phyloP scores from a whole-genome alignment of 2,888 invertebrate species.

The Xylota segnis region DNA sequence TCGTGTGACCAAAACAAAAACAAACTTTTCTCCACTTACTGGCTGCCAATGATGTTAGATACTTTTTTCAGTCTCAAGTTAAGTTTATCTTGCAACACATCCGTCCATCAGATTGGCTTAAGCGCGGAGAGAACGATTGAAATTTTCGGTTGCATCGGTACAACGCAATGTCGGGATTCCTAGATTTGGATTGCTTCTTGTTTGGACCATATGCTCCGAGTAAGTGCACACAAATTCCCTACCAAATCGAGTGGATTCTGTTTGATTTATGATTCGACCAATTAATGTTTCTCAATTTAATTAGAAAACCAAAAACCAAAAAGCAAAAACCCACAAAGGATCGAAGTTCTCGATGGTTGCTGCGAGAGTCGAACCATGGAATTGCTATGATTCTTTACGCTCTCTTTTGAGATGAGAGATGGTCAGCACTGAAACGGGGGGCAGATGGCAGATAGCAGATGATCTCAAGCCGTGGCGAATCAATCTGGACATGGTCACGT shows the following conservation, averaged over 20 bases:
- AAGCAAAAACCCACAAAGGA: constrained; percentile 9
- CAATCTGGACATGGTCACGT: constrained; percentile 74
- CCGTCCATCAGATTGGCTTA: constrained; percentile 1
- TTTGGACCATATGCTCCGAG: constrained; percentile 18
- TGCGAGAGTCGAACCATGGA: constrained; percentile 11
- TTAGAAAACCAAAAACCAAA: constrained; percentile 28
- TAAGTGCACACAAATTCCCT: constrained; percentile 38
- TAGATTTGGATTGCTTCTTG: constrained; percentile 42
- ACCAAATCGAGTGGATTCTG: constrained; percentile 36
- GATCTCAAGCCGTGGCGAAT: constrained; percentile 55
- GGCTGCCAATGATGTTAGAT: neutral
- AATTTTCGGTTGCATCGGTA: constrained; percentile 9
- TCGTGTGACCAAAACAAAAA: constrained; percentile 15
- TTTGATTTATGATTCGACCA: constrained; percentile 71
- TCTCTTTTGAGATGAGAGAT: constrained; percentile 42
- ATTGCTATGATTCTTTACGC: constrained; percentile 42
- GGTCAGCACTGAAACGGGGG: constrained; percentile 4
- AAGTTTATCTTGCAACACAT: constrained; percentile 11
- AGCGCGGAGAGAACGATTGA: constrained; percentile 1
- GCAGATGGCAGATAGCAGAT: constrained; percentile 36
- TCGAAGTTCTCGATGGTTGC: constrained; percentile 27
- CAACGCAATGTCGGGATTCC: constrained; percentile 25
- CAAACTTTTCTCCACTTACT: constrained; percentile 41
- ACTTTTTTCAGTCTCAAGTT: constrained; percentile 28
- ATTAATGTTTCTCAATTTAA: constrained; percentile 61